phyloP scores from a whole-genome alignment of 1,140 invertebrate genomes.

The Apis cerana region DNA sequence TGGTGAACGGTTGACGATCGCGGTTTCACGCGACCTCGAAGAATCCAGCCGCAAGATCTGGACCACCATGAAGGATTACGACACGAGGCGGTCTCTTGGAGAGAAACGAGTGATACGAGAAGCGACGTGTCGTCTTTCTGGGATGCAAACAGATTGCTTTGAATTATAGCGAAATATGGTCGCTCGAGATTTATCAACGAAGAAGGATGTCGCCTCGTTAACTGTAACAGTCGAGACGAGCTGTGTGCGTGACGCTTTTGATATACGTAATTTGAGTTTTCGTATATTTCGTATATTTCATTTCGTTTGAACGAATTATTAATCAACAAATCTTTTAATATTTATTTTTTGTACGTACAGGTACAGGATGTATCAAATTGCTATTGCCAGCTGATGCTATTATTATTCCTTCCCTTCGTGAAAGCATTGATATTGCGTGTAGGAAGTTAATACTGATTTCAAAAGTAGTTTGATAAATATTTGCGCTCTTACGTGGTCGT shows the following conservation, averaged over 20 bases:
- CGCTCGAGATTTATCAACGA: slow-evolving; percentile 3
- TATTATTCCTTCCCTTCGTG: too few relatives aligned
- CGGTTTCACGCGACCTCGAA: slow-evolving; percentile 58
- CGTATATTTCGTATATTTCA: too few relatives aligned
- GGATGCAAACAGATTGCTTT: slow-evolving; percentile 27
- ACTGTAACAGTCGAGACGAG: too few relatives aligned
- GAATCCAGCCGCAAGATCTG: slow-evolving; percentile 53
- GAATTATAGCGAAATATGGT: slow-evolving; percentile 12
- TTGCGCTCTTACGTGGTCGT: neutral
- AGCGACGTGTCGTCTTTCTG: slow-evolving; percentile 12
- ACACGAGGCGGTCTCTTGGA: slow-evolving; percentile 39
- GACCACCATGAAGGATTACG: slow-evolving; percentile 64
- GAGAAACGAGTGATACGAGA: slow-evolving; percentile 52
- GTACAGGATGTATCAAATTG: too few relatives aligned
- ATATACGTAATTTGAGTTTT: too few relatives aligned
- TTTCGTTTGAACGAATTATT: too few relatives aligned
- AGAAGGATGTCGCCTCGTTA: neutral
- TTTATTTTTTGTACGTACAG: too few relatives aligned
- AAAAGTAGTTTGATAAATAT: neutral
- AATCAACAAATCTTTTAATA: too few relatives aligned
- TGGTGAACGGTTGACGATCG: slow-evolving; percentile 44
- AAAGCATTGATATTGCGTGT: too few relatives aligned
- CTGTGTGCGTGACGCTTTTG: neutral
- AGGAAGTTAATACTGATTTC: neutral
- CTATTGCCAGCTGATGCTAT: too few relatives aligned